Evolutionary conservation across 2,888 invertebrate genomes (phyloP), one percentile per base, ranked within the genome.

Genomic region (Anthrax anthrax): DNA sequence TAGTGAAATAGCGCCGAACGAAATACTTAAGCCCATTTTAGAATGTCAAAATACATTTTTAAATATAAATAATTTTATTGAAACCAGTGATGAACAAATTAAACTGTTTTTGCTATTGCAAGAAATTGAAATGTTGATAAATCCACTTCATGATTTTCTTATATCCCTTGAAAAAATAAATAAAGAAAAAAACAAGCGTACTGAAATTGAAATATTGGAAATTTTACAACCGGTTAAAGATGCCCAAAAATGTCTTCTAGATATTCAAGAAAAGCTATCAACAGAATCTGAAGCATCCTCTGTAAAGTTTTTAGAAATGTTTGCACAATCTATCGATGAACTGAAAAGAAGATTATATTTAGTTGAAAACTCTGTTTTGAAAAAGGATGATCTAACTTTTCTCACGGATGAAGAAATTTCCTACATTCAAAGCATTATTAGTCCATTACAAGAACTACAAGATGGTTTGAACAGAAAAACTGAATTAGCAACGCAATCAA

Each of bases 191-290:
- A 17, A 18, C 4, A 18, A 34, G 16, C 32, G 23, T 34, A 45
- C 38, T 13, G 44, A 45, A 16, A 18, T 40, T 17, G 44, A 45
- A 40, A 16, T 45, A 9, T 23, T 45, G 18, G 44, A 55, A 48
- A 56, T 64, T 19, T 55, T 60, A 4, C 53, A 57, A 43, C 64
- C 65, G 4, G 58, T 61, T 3, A 55, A 56, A 46, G 60, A 60
- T 51, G 55, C 66, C 23, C 63, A 64, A 51, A 46, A 50, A 38
- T 55, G 50, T 18, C 44, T 60, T 10, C 50, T 54, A n/a, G 38
- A 49, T 14, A 52, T 58, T 40, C 55, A 56, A 47, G 50, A 55
- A 39, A 67, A 70, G 53, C 58, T 50, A 62, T 65, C 34, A 48
- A 18, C 18, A 2, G 46, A 47, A n/a, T 42, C 51, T 6, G 51